A percentile compares a stretch with the other conserved stretches of the same genome.
phyloP scores from a whole-genome alignment of 2,888 invertebrate genomes.

The Cecidostiba fungosa region DNA sequence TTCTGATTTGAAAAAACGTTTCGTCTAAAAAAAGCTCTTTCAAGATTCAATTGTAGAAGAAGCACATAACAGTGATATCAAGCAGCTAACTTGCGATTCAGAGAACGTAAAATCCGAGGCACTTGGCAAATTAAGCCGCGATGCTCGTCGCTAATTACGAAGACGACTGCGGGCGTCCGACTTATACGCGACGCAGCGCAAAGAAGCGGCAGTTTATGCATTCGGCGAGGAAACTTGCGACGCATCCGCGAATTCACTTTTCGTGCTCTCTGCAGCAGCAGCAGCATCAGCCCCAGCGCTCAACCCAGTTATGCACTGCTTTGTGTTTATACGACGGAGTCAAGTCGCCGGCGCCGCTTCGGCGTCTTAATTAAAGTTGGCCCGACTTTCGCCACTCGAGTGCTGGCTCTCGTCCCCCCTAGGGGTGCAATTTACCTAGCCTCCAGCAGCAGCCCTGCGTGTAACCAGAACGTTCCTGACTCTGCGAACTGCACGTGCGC shows the following conservation, averaged over 20 bases:
- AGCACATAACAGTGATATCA: background rate
- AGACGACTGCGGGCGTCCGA: background rate
- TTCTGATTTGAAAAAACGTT: no score
- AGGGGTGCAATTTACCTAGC: constrained; percentile 74
- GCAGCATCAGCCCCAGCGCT: background rate
- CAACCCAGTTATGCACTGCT: background rate
- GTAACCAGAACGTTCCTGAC: background rate
- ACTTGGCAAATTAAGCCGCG: background rate
- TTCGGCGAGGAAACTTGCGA: background rate
- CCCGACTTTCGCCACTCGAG: constrained; percentile 69
- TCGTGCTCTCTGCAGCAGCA: background rate
- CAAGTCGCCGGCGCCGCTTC: constrained; percentile 49
- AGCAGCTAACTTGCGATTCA: background rate
- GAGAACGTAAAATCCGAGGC: background rate
- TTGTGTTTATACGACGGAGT: background rate
- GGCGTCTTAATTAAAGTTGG: constrained; percentile 76
- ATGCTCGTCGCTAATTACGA: background rate
- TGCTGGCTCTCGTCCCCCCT: constrained; percentile 64
- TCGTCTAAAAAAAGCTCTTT: no score
- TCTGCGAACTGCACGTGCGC: background rate
- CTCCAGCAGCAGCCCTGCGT: background rate
- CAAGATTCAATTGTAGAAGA: background rate
- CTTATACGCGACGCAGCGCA: background rate
- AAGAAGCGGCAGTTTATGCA: background rate
- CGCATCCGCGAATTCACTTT: constrained; percentile 10